These are phyloP conservation scores for Salvelinus alpinus DNA, from an alignment of 2,113 vertebrate genomes.

Conservation along the genomic window DNA sequence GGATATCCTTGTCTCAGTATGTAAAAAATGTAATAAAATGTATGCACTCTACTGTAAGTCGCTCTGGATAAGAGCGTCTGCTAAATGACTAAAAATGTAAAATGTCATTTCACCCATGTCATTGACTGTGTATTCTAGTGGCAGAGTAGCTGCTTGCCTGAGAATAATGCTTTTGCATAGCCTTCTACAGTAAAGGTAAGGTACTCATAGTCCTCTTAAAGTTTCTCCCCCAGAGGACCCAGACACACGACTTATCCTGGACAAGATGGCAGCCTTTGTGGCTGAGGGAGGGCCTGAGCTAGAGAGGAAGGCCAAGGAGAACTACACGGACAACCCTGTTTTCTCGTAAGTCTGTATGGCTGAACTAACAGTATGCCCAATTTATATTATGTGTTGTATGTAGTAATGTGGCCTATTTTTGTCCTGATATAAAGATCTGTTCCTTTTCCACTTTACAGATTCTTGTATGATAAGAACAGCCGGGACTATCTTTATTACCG, in stretches of 20 bases:
- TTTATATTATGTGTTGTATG: too few species aligned
- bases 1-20: too few species aligned
- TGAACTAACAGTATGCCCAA: not conserved
- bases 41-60: too few species aligned
- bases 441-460: conserved; percentile 68
- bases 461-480: conserved; percentile 92
- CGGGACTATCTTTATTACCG: conserved; percentile 95
- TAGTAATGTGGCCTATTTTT: not conserved
- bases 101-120: not conserved
- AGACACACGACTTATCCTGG: conserved; percentile 86
- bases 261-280: conserved; percentile 95
- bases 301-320: conserved; percentile 90
- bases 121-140: not conserved
- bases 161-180: conserved; percentile 30
- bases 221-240: conserved; percentile 98
- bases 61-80: too few species aligned
- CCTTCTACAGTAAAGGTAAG: conserved; percentile 78
- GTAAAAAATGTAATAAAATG: too few species aligned
- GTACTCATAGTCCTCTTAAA: conserved; percentile 99
- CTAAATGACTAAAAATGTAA: too few species aligned
- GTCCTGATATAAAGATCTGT: not conserved
- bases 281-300: conserved; percentile 91
- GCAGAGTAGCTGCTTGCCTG: not conserved
- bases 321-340: conserved; percentile 91
- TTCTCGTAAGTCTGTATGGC: conserved; percentile 84